phyloP scores from a whole-genome alignment of 2,888 invertebrate species.

The Torymus tubicola region DNA sequence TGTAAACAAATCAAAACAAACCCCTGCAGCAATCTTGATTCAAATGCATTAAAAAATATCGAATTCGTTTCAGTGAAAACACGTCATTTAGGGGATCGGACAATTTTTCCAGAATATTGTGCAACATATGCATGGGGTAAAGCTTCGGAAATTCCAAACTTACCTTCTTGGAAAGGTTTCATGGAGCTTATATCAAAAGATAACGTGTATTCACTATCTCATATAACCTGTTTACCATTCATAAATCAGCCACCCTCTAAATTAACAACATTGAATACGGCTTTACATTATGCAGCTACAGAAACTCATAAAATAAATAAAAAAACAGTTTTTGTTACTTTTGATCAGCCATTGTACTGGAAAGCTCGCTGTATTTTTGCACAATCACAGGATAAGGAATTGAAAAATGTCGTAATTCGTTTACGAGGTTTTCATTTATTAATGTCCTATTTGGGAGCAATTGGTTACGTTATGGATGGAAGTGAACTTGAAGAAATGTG shows the following conservation, averaged over 20 bases:
- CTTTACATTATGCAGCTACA: slow-evolving; percentile 35
- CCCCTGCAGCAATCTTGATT: too few species aligned
- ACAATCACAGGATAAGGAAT: slow-evolving; percentile 14
- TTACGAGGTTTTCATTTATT: slow-evolving; percentile 45
- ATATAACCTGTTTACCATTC: slow-evolving; percentile 28
- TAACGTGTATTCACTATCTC: background rate
- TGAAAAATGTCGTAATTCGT: slow-evolving; percentile 53
- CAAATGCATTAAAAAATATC: background rate
- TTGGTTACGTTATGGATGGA: slow-evolving; percentile 57
- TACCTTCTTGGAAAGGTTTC: slow-evolving; percentile 27
- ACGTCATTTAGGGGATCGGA: background rate
- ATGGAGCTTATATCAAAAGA: slow-evolving; percentile 9
- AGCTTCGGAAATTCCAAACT: background rate
- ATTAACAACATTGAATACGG: slow-evolving; percentile 31
- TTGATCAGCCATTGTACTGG: slow-evolving; percentile 61
- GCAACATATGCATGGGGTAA: slow-evolving; percentile 6
- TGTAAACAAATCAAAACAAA: too few species aligned
- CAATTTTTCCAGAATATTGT: slow-evolving; percentile 6
- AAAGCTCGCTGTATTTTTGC: slow-evolving; percentile 63
- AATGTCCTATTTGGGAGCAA: slow-evolving; percentile 56
- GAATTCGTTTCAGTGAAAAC: slow-evolving; percentile 1
- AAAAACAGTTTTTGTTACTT: slow-evolving; percentile 60
- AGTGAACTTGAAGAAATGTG: slow-evolving; percentile 55
- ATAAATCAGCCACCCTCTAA: slow-evolving; percentile 24
- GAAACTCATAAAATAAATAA: slow-evolving; percentile 50